Evolutionary conservation across 2,888 invertebrate genomes (phyloP).

Genomic region (Belgica antarctica): DNA sequence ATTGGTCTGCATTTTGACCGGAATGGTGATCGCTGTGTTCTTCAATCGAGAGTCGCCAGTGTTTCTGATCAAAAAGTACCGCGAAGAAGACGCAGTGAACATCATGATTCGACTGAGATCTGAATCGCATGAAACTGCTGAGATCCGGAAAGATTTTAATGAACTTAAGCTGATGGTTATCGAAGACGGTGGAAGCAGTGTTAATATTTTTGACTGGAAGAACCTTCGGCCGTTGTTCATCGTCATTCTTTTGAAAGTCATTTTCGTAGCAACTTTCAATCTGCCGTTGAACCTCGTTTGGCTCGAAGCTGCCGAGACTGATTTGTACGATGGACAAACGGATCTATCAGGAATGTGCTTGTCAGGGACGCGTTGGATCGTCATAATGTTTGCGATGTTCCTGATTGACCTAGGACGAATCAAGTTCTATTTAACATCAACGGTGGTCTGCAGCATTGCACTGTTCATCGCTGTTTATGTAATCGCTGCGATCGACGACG

Average conservation of each 20-base stretch:
- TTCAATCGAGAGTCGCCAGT: conserved; percentile 44
- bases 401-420: conserved; percentile 23
- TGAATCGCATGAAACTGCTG: conserved; percentile 41
- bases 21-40: conserved; percentile 27
- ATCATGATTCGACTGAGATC: conserved; percentile 39
- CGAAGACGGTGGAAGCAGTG: conserved; percentile 34
- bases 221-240: conserved; percentile 41
- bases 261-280: conserved; percentile 41
- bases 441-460: neutral
- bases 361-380: neutral
- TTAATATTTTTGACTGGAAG: neutral
- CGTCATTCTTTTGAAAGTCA: neutral
- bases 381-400: neutral
- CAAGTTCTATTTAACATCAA: neutral
- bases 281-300: conserved; percentile 38
- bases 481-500: neutral
- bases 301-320: conserved; percentile 31
- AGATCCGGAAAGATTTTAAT: conserved; percentile 40
- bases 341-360: conserved; percentile 4
- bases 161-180: conserved; percentile 43
- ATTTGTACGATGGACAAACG: conserved; percentile 8
- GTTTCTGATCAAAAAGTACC: conserved; percentile 21
- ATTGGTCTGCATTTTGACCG: conserved; percentile 32
- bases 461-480: neutral
- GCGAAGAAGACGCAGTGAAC: conserved; percentile 42